Evolutionary conservation across 2,113 vertebrate species (phyloP).

Genomic region (Elachura formosa): DNA sequence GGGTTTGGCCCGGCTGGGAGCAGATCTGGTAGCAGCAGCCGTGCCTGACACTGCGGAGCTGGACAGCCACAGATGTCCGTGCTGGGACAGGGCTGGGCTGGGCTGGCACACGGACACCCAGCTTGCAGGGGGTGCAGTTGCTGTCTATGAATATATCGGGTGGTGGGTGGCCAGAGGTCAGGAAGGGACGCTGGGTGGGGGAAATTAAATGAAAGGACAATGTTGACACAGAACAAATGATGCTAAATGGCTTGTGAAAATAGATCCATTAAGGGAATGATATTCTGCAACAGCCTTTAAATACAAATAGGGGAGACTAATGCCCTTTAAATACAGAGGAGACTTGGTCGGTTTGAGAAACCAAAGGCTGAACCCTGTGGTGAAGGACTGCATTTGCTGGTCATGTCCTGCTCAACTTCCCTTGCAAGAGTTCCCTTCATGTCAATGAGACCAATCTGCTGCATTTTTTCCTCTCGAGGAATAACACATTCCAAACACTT

Average conservation of each 20-base stretch:
- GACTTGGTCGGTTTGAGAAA: background rate
- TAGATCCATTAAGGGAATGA: slow-evolving; percentile 10
- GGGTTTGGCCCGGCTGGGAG: background rate
- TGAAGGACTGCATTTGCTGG: background rate
- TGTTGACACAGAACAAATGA: slow-evolving; percentile 50
- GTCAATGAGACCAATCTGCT: background rate
- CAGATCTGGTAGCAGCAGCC: background rate
- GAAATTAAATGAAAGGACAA: slow-evolving; percentile 15
- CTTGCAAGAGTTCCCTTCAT: background rate
- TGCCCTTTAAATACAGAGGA: background rate
- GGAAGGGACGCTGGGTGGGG: background rate
- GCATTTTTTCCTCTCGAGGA: background rate
- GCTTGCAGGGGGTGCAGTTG: background rate
- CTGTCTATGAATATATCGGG: background rate
- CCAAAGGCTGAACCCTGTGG: background rate
- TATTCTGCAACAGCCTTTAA: slow-evolving; percentile 16
- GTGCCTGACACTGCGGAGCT: background rate
- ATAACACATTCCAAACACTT: background rate
- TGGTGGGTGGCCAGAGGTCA: slow-evolving; percentile 27
- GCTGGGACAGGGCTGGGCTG: background rate
- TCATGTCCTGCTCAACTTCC: background rate
- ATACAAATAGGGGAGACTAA: slow-evolving; percentile 14
- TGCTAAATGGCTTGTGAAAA: slow-evolving; percentile 47
- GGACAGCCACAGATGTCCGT: background rate
- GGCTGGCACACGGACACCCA: background rate